Evolutionary conservation across 2,888 invertebrate genomes (phyloP), one percentile per base, ranked within the genome.

Genomic region (Drosophila imparisetae): DNA sequence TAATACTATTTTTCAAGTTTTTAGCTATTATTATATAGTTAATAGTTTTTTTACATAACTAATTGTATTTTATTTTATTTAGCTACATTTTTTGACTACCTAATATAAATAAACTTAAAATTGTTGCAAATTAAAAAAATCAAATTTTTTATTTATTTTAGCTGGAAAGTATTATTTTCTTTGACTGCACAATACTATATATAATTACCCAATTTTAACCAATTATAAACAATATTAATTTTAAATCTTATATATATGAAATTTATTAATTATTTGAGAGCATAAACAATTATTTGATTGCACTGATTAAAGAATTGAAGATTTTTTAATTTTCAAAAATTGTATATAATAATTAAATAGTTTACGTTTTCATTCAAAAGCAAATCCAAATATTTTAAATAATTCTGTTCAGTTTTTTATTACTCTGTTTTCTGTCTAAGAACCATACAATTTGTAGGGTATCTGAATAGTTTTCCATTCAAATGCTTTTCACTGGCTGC

Each of bases 251-350:
- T 10, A 11, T 7, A 1, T 7, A 7, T 18, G 7, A 21, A 21
- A 42, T 21, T 13, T 18, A 38, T 18, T 18, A 7, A 8, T 8
- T 18, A 18, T 38, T 42, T 42, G 6, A 7, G 11, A 42, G 11
- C 6, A 0, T 6, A 3, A 6, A 1, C 1, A 42, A 24, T 24
- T 24, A 24, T 24, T 24, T 2, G 2, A 24, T 24, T 24, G 24
- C 2, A n/a, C n/a, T n/a, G n/a, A n/a, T 5, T 4, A 2, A 5
- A n/a, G 1, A 21, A 0, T 6, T 21, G 0, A 13, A 42, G 4
- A n/a, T 4, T n/a, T n/a, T 18, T 18, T 2, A 38, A 4, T 38
- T 18, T 38, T 8, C 0, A 36, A 36, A 18, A 2, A 36, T 7
- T 36, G 0, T 18, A 3, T 3, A 18, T 2, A 2, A 18, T 10